These are phyloP conservation scores for Taxidea taxus DNA, from an alignment of 2,113 vertebrate species.

Conservation along the genomic window DNA sequence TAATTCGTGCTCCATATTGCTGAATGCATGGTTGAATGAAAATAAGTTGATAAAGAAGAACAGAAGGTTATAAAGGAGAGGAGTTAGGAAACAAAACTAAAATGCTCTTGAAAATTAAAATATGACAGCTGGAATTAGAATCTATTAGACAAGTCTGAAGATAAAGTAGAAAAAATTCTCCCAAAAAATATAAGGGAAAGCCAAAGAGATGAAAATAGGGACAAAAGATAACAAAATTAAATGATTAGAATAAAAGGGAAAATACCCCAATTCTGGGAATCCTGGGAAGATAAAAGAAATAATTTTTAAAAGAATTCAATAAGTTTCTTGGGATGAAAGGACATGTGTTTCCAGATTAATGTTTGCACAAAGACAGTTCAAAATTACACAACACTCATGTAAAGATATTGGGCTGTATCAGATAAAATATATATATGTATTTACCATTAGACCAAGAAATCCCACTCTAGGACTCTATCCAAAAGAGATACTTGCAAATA, in stretches of 20 bases:
- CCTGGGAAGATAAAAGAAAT: neutral
- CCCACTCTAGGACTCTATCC: neutral
- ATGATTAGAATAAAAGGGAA: neutral
- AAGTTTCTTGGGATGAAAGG: neutral
- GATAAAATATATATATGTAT: neutral
- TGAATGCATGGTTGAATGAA: neutral
- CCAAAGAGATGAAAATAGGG: neutral
- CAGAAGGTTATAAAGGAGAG: neutral
- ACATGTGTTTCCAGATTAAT: neutral
- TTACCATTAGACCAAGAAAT: neutral
- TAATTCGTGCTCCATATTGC: neutral
- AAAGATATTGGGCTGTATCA: neutral
- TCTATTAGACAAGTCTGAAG: neutral
- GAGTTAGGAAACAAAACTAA: neutral
- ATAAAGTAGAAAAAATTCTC: neutral
- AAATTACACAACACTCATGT: neutral
- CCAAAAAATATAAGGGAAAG: neutral
- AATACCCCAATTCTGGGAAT: neutral
- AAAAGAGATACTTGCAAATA: constrained; percentile 11
- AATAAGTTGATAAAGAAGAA: neutral
- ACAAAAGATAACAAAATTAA: neutral
- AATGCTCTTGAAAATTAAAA: neutral
- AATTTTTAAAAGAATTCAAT: neutral
- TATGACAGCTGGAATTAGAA: neutral
- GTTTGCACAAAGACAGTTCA: neutral